Evolutionary conservation across 2,113 vertebrate species (phyloP), one percentile per base, ranked within the genome.

Genomic region (Lynx canadensis): DNA sequence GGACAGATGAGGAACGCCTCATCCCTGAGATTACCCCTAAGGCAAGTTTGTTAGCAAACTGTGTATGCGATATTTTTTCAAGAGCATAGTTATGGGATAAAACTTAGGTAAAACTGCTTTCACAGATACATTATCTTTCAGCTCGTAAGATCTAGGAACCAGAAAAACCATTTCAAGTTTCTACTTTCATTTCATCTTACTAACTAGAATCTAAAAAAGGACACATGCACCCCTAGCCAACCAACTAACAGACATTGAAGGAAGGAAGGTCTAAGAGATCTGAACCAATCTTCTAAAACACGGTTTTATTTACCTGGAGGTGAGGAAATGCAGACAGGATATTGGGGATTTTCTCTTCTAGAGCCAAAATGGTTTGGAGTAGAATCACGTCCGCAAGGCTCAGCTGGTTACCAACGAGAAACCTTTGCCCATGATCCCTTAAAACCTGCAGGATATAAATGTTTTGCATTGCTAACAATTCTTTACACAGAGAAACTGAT

Each of bases 341-440:
- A 0, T 88, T 98, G 7, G 98, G 94, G 69, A 99, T 98, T 38
- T 98, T 98, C 97, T 99, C 99, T 98, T 99, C 99, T 83, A 99
- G 90, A 99, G 99, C 99, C 97, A 99, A 98, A 96, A 99, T 99
- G 91, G 98, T 98, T 98, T 99, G 99, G 55, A 99, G 90, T 68
- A 99, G 98, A 96, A 99, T 98, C 83, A 99, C 97, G 78, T 99
- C 99, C 13, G 99, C 99, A 98, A 98, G 98, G 98, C 99, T 99
- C 48, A 99, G 95, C 97, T 94, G 98, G 83, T 98, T 98, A 73
- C 99, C 99, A 94, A 99, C 99, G 55, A 99, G 99, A 97, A 99
- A 99, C 65, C 97, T 95, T 80, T 98, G 98, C 3, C 98, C 93
- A 0, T 98, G 97, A 27, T 98, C 97, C 73, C 91, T 95, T 87